Evolutionary conservation across 2,888 invertebrate genomes (phyloP), one percentile per base, ranked within the genome.

Genomic region (Salticus scenicus): DNA sequence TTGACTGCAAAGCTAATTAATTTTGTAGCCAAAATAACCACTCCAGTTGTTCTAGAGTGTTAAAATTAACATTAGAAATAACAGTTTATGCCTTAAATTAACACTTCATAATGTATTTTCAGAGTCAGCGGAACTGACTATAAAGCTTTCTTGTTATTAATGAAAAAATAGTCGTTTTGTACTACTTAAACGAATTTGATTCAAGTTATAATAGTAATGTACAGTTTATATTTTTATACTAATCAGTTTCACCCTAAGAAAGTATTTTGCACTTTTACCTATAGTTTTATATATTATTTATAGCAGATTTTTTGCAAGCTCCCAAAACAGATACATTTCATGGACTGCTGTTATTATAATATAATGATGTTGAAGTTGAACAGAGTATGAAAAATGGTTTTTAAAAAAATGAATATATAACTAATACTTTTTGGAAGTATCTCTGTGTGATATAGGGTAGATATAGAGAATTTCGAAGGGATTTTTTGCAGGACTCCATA

Each of bases 191-290:
- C 31, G 33, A 78, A 69, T 78, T 67, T 78, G 63, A 70, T 78
- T 70, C 37, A 12, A 41, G 24, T 76, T 76, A 78, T 70, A 41
- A 78, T 51, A 78, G 77, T 69, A 78, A 20, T 78, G 77, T 78
- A 78, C 77, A 78, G 77, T 78, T 78, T 41, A 78, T 78, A 78
- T 78, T 78, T 78, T 78, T 78, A 70, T 78, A 78, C 70, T 51
- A 24, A 78, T 78, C 27, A 78, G 77, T 78, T 77, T 70, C 17
- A 70, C 30, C 70, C 77, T 42, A 24, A 69, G 57, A 64, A 42
- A 24, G 37, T 69, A 78, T 78, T 78, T 78, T 78, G 77, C 69
- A 78, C 69, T 77, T 78, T 78, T 77, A 28, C 33, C 57, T 51
- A 70, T 70, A 47, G 31, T 69, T 77, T 70, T 70, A 17, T 70